Percentiles rank a stretch among this genome's conserved stretches.
phyloP scores from a whole-genome alignment of 1,140 invertebrate genomes.

The Sycobia sp. region DNA sequence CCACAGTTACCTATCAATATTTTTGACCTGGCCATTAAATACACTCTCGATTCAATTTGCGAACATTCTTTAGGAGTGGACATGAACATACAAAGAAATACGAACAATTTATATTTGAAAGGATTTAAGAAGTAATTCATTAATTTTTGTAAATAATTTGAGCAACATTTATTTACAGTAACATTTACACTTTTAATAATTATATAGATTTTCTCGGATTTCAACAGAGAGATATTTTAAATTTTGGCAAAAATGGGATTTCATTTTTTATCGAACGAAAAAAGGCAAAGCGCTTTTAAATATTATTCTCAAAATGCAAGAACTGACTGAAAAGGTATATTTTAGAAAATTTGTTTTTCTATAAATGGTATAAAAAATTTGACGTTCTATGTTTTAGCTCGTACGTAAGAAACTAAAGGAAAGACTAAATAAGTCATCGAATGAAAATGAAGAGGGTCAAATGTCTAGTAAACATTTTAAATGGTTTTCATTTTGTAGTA shows the following conservation, averaged over 20 bases:
- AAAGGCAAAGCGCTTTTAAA: conserved; percentile 43
- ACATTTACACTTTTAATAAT: not conserved
- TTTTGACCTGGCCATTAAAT: conserved; percentile 69
- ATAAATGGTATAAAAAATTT: too few relatives aligned
- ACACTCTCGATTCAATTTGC: conserved; percentile 81
- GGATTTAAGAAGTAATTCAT: conserved; percentile 69
- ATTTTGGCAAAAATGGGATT: conserved; percentile 46
- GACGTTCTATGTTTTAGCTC: too few relatives aligned
- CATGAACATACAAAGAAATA: conserved; percentile 74
- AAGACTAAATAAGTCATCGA: too few relatives aligned
- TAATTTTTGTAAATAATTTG: too few relatives aligned
- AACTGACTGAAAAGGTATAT: conserved; percentile 45
- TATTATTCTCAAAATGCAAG: conserved; percentile 45
- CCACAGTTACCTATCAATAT: conserved; percentile 65
- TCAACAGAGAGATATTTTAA: conserved; percentile 40
- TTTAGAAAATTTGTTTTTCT: not conserved
- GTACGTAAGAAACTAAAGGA: too few relatives aligned
- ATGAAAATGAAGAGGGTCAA: too few relatives aligned
- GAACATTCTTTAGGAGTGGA: conserved; percentile 86
- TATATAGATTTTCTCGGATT: conserved; percentile 16
- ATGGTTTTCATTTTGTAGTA: not conserved
- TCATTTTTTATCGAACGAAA: conserved; percentile 40
- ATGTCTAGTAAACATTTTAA: too few relatives aligned
- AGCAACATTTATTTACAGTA: conserved; percentile 29
- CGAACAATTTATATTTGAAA: conserved; percentile 74